Evolutionary conservation across 2,888 invertebrate species (phyloP), one percentile per base, ranked within the genome.

Genomic region (Cerastis rubricosa): DNA sequence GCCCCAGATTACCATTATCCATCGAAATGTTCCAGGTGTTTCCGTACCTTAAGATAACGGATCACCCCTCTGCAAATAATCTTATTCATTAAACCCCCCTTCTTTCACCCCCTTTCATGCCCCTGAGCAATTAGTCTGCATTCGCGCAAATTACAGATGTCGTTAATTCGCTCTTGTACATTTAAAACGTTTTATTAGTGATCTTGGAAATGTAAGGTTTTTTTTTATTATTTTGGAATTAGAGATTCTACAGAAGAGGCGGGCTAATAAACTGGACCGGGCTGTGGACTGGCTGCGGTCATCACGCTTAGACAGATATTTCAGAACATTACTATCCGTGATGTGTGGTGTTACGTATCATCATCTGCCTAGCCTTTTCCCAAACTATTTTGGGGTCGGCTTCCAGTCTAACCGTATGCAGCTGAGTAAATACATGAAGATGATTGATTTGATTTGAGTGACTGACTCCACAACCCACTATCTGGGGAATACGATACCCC

Each of bases 81-180:
- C 74, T 81, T 78, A 84, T 74, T 84, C 51, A 81, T 78, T 73
- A 75, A 45, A 43, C 67, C n/a, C 17, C 70, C 70, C 12, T 35
- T n/a, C 9, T 49, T 6, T 14, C 17, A 1, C 6, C 51, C 63
- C 2, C 22, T 40, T 43, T n/a, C 40, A 63, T 57, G 9, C 25
- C 51, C 51, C 19, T 22, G 0, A 43, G 66, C 49, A 82, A 85
- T 85, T 82, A 85, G 79, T 79, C 64, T 74, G 79, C 70, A 82
- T 85, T 74, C 61, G 66, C 65, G 63, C 71, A 64, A 81, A 78
- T 84, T 72, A 70, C 67, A 78, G 70, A 59, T 79, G 69, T 70
- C 43, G 40, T 75, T 78, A 78, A 78, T 64, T 69, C 40, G 19
- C 40, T 67, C 40, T 59, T 70, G 45, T 82, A 57, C 14, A 63